Evolutionary conservation across 2,888 invertebrate species (phyloP).

Genomic region (Heliconius sara): DNA sequence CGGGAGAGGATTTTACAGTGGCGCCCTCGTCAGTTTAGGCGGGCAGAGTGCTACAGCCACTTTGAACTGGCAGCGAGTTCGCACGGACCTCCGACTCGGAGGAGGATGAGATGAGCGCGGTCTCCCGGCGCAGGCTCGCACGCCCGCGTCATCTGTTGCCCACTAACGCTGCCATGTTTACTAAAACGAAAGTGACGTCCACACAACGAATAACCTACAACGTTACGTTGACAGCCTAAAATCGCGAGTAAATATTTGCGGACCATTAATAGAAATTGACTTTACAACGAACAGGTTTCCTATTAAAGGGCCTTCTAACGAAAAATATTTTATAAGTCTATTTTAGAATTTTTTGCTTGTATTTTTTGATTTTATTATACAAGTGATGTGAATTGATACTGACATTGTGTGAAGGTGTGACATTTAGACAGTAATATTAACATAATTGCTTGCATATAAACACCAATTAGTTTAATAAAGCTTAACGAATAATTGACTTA

Average conservation of each 20-base stretch:
- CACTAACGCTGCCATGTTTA: slow-evolving; percentile 79
- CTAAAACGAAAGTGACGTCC: slow-evolving; percentile 78
- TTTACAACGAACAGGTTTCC: slow-evolving; percentile 68
- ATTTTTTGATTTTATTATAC: slow-evolving; percentile 46
- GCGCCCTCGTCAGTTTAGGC: slow-evolving; percentile 63
- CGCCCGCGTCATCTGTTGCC: slow-evolving; percentile 83
- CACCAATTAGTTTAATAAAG: slow-evolving; percentile 30
- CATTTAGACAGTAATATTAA: slow-evolving; percentile 43
- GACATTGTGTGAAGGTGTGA: slow-evolving; percentile 47
- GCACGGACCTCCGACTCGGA: slow-evolving; percentile 57
- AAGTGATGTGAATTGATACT: slow-evolving; percentile 40
- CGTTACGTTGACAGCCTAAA: slow-evolving; percentile 62
- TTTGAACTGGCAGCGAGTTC: slow-evolving; percentile 63
- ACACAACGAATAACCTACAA: slow-evolving; percentile 81
- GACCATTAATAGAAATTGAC: slow-evolving; percentile 56
- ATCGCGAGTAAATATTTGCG: slow-evolving; percentile 58
- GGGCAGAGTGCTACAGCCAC: slow-evolving; percentile 57
- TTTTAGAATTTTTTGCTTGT: slow-evolving; percentile 39
- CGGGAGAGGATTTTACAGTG: slow-evolving; percentile 59
- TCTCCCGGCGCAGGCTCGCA: slow-evolving; percentile 75
- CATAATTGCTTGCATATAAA: slow-evolving; percentile 33
- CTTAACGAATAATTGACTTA: neutral
- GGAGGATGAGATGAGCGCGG: slow-evolving; percentile 72
- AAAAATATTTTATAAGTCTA: slow-evolving; percentile 45
- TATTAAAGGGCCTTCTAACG: slow-evolving; percentile 43